Evolutionary conservation across 64 coral and sea anemone genomes (phyloP), one percentile per base, ranked within the genome.

Genomic region (Hydrozoanthus tunicans): DNA sequence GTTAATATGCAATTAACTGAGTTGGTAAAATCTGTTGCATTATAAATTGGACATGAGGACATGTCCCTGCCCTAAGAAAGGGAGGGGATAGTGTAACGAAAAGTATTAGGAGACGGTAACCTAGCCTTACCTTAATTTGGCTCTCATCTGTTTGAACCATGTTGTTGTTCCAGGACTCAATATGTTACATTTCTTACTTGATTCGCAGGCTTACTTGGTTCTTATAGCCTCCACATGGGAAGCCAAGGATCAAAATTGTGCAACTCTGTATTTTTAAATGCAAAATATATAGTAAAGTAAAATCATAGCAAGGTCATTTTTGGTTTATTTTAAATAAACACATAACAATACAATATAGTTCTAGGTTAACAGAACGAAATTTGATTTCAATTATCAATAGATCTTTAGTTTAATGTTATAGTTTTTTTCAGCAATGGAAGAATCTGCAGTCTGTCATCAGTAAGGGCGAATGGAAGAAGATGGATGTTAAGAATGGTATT

Each of bases 401-500:
- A 69, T 12, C 7, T 78, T 14, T 78, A 43, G 53, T 17, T 57
- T 2, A 10, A 64, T 59, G 1, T 13, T 63, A 6, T 79, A 8
- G 79, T 6, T 24, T 90, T 78, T 94, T 83, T 94, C 69, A 96
- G 95, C 82, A 93, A 68, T 98, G 96, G 96, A 74, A 69, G 70
- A 86, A 64, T 59, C 82, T 98, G 7, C 86, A 94, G n/a, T 64
- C 88, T 59, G 67, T 80, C 25, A 91, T 95, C 54, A 56, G 58
- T 5, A 85, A 83, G 8, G 58, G 14, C 9, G 61, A 85, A 13
- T 98, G 96, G 96, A 98, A 98, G 86, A 98, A 95, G 84, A 76
- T 68, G n/a, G 96, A 98, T 64, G 77, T 79, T 57, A 98, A 98
- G n/a, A 94, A 93, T 98, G 96, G 96, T 65, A 80, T 95, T 59